Conservation (phyloP, 2,113 vertebrate species). For the Isichthys henryi region DNA sequence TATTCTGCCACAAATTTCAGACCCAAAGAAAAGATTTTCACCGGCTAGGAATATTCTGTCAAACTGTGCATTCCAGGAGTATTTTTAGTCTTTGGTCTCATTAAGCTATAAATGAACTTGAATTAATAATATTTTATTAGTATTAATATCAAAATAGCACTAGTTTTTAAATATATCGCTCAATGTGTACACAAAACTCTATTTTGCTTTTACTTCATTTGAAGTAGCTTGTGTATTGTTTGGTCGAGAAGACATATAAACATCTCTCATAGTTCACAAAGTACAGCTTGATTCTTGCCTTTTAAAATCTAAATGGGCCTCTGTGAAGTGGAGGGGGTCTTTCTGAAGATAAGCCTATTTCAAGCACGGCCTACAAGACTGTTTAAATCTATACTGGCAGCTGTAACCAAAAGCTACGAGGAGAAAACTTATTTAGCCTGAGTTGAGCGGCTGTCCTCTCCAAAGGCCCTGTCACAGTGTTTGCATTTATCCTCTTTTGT, state of each 20-base stretch:
- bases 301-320: slow-evolving; percentile 58
- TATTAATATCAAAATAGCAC: not conserved
- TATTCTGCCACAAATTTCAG: slow-evolving; percentile 5
- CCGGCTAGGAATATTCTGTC: not conserved
- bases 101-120: not conserved
- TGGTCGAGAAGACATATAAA: not conserved
- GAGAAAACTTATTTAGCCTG: slow-evolving; percentile 47
- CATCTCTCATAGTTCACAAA: not conserved
- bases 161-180: not conserved
- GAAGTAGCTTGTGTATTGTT: not conserved
- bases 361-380: slow-evolving; percentile 50
- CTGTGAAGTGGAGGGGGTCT: slow-evolving; percentile 54
- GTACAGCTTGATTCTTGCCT: slow-evolving; percentile 15
- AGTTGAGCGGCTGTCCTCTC: not conserved
- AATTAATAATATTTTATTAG: not conserved
- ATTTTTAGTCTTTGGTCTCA: no score
- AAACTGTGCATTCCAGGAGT: not conserved
- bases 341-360: slow-evolving; percentile 64
- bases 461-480: not conserved
- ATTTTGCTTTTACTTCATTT: no score
- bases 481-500: not conserved
- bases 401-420: slow-evolving; percentile 58
- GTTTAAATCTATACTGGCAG: slow-evolving; percentile 65
- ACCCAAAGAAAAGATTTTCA: slow-evolving; percentile 8
- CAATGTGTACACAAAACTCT: not conserved